Evolutionary conservation across 2,113 vertebrate genomes (phyloP).

Genomic region (Vimba vimba): DNA sequence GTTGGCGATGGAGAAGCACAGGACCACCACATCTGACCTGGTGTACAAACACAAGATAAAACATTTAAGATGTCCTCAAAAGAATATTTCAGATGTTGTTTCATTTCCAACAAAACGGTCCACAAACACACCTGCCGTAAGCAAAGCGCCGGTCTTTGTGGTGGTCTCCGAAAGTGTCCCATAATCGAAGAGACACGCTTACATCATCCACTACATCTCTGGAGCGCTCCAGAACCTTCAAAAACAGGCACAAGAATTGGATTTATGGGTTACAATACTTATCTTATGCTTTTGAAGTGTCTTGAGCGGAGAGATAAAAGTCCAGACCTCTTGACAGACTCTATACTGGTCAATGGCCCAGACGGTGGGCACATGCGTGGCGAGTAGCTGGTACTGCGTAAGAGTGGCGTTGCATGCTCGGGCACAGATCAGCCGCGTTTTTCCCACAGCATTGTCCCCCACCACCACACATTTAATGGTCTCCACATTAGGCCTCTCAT

Average conservation of each 20-base stretch:
- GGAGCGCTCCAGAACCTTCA: constrained; percentile 84
- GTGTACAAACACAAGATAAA: not conserved
- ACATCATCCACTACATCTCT: constrained; percentile 86
- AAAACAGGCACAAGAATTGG: not conserved
- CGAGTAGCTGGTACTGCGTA: constrained; percentile 86
- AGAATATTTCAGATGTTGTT: not conserved
- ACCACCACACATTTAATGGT: constrained; percentile 89
- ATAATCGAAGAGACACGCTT: constrained; percentile 74
- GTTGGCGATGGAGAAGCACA: constrained; percentile 88
- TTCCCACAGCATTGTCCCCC: constrained; percentile 87
- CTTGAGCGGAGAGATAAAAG: not conserved
- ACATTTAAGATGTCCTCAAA: not conserved
- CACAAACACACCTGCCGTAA: constrained; percentile 78
- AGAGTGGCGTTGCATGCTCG: constrained; percentile 85
- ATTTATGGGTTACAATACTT: not conserved
- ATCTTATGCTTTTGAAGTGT: too few species aligned
- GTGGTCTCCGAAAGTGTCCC: constrained; percentile 84
- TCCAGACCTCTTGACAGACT: constrained; percentile 87
- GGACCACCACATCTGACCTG: constrained; percentile 85
- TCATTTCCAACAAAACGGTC: not conserved
- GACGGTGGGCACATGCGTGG: constrained; percentile 87
- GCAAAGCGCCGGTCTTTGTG: constrained; percentile 87
- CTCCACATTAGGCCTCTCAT: constrained; percentile 90
- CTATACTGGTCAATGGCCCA: constrained; percentile 89
- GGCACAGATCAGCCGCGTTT: constrained; percentile 86